Evolutionary conservation across 2,888 invertebrate species (phyloP), one percentile per base, ranked within the genome.

Genomic region (Callyntrura guangdongensis): DNA sequence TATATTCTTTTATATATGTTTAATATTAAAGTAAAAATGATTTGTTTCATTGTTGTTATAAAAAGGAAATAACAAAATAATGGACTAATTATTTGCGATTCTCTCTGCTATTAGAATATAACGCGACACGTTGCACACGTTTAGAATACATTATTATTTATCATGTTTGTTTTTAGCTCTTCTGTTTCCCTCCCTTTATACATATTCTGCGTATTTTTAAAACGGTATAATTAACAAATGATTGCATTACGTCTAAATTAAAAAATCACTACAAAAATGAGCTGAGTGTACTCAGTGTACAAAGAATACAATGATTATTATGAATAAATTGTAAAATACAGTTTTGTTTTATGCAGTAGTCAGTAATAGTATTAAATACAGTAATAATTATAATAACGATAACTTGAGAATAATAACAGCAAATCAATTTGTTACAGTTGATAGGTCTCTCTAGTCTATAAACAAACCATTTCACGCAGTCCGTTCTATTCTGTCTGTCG

Each of bases 41-140:
- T 36, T 14, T 49, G 27, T 86, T 59, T 74, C 14, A 27, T 59
- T 17, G 74, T 64, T 27, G 36, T 81, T 81, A 81, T 86, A 86
- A 87, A 87, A 87, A 81, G 87, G 87, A 87, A 87, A 87, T 87
- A 87, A 87, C 87, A 87, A 87, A 87, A 87, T 87, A 87, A 69
- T 81, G 14, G 69, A 87, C 69, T 81, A 87, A 87, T 27, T 61
- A 53, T 86, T 86, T 81, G 9, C 79, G 61, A 27, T 67, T 79
- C 67, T 77, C 45, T 36, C 27, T 53, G 12, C 84, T 36, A 22
- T 17, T 67, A 77, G 27, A 8, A 17, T 36, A 45, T 64, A 64
- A 22, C 36, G 36, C 36, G 36, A 74, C 47, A 6, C 72, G 36
- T 45, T 77, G 53, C 14, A 22, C 45, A 9, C 17, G 20, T 72